Evolutionary conservation across 2,113 vertebrate species (phyloP), one percentile per base, ranked within the genome.

Genomic region (Notiomystis cincta): DNA sequence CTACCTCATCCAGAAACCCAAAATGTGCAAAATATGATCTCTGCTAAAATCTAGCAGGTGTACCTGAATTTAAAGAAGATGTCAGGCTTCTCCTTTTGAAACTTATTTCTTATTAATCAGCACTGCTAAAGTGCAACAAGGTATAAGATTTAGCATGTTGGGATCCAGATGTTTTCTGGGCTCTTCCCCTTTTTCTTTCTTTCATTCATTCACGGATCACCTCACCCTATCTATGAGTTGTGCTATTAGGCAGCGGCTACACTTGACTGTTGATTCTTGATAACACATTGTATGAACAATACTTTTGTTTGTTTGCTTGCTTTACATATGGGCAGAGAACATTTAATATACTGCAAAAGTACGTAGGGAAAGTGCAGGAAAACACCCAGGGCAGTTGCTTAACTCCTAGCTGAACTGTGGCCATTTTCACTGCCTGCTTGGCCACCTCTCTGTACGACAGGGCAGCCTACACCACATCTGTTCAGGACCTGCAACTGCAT

Each of bases 401-500:
- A 56, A 56, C 56, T 75, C 2, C 2, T 51, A 30, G n/a, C 35
- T 42, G 51, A 77, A n/a, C 13, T 80, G 48, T 44, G 38, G 60
- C 48, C n/a, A 37, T 67, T 88, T 93, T 45, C 64, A 27, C 44
- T 58, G 38, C 28, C 79, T 65, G 19, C 23, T 0, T 37, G 44
- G 24, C 67, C 71, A 90, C 54, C 30, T 82, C 58, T 57, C 45
- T 1, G 2, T 38, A 5, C 0, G 2, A 65, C 1, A 3, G 54
- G 48, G 35, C 72, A 92, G 82, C 80, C 40, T 35, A 30, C 15
- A 2, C 53, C 76, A 77, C 91, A 90, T 96, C 94, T 95, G 80
- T 88, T 94, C 2, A 9, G 54, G 73, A 82, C 90, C 82, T 86
- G 95, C 93, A 86, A 44, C 54, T 94, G 61, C 57, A 89, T 87